Conservation (phyloP, 2,888 invertebrate species). For the Sarcophaga subvicina region DNA sequence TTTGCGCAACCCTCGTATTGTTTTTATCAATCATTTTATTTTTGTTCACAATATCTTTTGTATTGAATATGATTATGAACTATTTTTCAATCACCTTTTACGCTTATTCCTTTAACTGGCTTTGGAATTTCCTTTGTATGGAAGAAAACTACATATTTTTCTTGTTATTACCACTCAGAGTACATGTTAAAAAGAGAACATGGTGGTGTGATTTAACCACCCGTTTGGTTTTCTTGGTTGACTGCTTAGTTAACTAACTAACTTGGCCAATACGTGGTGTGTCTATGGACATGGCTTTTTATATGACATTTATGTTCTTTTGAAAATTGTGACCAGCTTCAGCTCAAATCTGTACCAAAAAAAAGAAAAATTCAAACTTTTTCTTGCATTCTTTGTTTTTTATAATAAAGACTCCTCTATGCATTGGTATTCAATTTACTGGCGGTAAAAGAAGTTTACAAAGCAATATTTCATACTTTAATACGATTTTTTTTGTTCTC, state of each 20-base stretch:
- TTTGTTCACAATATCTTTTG: constrained; percentile 5
- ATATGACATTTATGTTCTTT: constrained; percentile 58
- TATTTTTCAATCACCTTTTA: not conserved
- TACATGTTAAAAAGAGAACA: not conserved
- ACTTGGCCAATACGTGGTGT: not conserved
- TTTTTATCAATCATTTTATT: not conserved
- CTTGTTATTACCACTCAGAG: not conserved
- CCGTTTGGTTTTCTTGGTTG: not conserved
- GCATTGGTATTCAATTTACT: constrained; percentile 54
- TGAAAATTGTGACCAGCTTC: not conserved
- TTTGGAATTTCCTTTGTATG: not conserved
- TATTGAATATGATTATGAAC: not conserved
- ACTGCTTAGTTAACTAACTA: constrained; percentile 16
- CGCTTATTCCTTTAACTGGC: not conserved
- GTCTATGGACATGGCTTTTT: constrained; percentile 37
- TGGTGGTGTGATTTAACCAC: not conserved
- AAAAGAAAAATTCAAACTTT: not conserved
- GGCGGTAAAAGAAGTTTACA: constrained; percentile 18
- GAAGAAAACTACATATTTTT: constrained; percentile 32
- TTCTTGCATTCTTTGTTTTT: not conserved
- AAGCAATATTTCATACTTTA: constrained; percentile 12
- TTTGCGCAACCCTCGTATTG: no score
- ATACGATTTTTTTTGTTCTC: not conserved
- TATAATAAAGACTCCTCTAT: constrained; percentile 2
- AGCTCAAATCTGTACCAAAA: not conserved